These are phyloP conservation scores for Leptodirus hochenwartii DNA, from an alignment of 2,888 invertebrate genomes.

Conservation along the genomic window DNA sequence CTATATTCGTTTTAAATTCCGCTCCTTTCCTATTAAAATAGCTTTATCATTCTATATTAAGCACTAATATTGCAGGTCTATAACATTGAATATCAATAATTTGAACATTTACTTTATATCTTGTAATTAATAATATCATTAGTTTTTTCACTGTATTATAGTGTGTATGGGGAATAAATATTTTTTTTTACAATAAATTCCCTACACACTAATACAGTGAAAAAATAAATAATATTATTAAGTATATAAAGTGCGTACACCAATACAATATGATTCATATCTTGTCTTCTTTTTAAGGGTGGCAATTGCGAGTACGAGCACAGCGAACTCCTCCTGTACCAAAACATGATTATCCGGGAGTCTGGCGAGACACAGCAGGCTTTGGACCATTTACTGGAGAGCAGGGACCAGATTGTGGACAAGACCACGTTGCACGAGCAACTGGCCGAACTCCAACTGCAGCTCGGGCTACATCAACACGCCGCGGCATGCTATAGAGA, in stretches of 20 bases:
- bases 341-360: slow-evolving; percentile 92
- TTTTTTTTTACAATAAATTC: too few relatives aligned
- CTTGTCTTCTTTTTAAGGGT: slow-evolving; percentile 19
- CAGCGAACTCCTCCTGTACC: slow-evolving; percentile 91
- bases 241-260: neutral
- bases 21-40: too few relatives aligned
- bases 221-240: slow-evolving; percentile 1
- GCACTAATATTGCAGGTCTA: too few relatives aligned
- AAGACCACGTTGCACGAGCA: slow-evolving; percentile 85
- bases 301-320: slow-evolving; percentile 79
- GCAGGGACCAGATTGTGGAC: slow-evolving; percentile 84
- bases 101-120: too few relatives aligned
- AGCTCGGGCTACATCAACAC: slow-evolving; percentile 34
- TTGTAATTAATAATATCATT: too few relatives aligned
- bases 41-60: too few relatives aligned
- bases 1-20: too few relatives aligned
- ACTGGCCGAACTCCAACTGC: slow-evolving; percentile 59
- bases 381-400: slow-evolving; percentile 69
- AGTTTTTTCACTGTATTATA: too few relatives aligned
- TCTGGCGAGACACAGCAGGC: slow-evolving; percentile 78
- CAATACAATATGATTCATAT: neutral
- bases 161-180: too few relatives aligned
- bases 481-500: slow-evolving; percentile 34
- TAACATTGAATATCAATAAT: too few relatives aligned
- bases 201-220: too few relatives aligned